Evolutionary conservation across 2,113 vertebrate genomes (phyloP).

Genomic region (Centropus unirufus): DNA sequence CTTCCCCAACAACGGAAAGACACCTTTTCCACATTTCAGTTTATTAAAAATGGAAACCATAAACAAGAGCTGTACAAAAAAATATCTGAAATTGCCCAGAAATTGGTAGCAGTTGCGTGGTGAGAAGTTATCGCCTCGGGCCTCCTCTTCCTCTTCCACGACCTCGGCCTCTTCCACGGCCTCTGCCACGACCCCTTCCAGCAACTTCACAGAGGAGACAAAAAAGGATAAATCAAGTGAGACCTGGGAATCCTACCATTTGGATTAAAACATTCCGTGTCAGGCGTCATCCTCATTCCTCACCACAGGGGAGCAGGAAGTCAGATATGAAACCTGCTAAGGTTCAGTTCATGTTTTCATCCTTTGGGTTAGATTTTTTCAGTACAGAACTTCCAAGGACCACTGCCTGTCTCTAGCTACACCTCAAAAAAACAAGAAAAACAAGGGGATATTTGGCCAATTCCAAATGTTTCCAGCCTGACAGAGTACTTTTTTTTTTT

Average conservation of each 20-base stretch:
- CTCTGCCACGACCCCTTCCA: constrained; percentile 86
- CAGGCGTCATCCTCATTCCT: neutral
- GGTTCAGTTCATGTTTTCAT: neutral
- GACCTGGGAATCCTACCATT: neutral
- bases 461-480: neutral
- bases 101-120: neutral
- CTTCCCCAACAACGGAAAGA: neutral
- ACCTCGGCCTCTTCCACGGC: constrained; percentile 90
- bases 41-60: constrained; percentile 69
- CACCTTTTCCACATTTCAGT: neutral
- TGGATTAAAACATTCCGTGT: neutral
- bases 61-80: constrained; percentile 85
- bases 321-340: neutral
- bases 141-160: constrained; percentile 94
- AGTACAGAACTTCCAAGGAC: neutral
- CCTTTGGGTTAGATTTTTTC: neutral
- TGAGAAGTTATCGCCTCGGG: constrained; percentile 87
- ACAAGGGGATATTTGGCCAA: neutral
- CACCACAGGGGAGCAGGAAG: neutral
- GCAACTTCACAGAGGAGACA: constrained; percentile 82
- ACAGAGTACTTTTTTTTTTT: neutral
- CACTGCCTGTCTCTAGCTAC: neutral
- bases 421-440: neutral
- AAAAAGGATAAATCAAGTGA: neutral
- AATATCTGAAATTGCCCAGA: neutral